These are phyloP conservation scores for Miichthys miiuy DNA, from an alignment of 2,797 vertebrate species.

Conservation along the genomic window DNA sequence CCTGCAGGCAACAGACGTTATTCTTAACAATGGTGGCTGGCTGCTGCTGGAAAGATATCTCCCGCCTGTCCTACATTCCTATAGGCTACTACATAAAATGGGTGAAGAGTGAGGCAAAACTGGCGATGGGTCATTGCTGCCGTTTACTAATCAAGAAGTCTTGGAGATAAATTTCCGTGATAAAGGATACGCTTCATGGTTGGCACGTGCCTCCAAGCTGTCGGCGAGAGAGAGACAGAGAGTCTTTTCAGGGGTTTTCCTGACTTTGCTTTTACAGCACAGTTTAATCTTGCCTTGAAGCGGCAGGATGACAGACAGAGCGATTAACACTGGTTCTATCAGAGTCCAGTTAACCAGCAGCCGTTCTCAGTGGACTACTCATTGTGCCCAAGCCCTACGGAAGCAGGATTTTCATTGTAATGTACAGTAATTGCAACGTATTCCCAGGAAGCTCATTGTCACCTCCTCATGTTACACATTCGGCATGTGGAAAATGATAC, in stretches of 20 bases:
- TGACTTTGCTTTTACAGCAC: constrained; percentile 70
- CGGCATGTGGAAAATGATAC: constrained; percentile 13
- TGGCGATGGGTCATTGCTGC: constrained; percentile 62
- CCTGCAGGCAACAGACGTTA: constrained; percentile 71
- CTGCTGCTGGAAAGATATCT: constrained; percentile 69
- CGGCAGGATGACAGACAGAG: constrained; percentile 63
- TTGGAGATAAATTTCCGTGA: constrained; percentile 67
- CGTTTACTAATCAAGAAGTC: constrained; percentile 64
- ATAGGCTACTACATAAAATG: constrained; percentile 56
- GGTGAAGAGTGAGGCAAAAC: constrained; percentile 50
- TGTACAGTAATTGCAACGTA: constrained; percentile 24
- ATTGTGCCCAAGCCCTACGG: constrained; percentile 35
- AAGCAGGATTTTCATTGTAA: constrained; percentile 33
- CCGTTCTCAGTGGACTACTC: constrained; percentile 37
- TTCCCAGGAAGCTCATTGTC: constrained; percentile 30
- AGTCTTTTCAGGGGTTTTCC: constrained; percentile 70
- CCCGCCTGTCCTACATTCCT: constrained; percentile 66
- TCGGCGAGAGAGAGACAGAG: constrained; percentile 52
- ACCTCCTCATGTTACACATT: constrained; percentile 24
- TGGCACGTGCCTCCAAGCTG: constrained; percentile 55
- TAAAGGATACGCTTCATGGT: constrained; percentile 54
- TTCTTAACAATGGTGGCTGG: constrained; percentile 70
- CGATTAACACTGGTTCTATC: constrained; percentile 73
- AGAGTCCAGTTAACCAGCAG: constrained; percentile 61
- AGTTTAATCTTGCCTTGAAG: constrained; percentile 79